Base-by-base conservation (phyloP, 2,888 invertebrate species). In the Napeogenes sylphis region DNA sequence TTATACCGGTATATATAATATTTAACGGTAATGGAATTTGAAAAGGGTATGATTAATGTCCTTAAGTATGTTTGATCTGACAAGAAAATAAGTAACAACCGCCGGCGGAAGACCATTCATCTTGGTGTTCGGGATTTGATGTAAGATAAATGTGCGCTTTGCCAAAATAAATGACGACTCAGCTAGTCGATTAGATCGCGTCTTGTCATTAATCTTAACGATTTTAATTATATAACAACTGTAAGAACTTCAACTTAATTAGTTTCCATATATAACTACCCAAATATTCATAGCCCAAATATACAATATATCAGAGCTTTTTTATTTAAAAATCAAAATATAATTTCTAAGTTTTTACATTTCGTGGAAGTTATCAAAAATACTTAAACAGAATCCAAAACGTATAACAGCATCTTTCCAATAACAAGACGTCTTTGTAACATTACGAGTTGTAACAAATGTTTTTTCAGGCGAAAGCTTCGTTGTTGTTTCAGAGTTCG, bases 31-130 rank as follows among this genome's bases (percentile, higher is more conserved):
- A 45, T 21, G 35, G 8, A 45, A 10, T 53, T 42, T 33, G 45
- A 8, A 51, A 30, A 45, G 45, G 8, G 46, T 51, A 62, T 62
- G 64, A 66, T 62, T 63, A 62, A 66, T 66, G 55, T 59, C 59
- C 45, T 55, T 42, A 59, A 54, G 42, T 14, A 46, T 55, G 14
- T 55, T 33, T 14, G 45, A 32, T 4, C 45, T 42, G 45, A 54
- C 12, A 8, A 21, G 30, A 56, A 13, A 14, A 46, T 59, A 54
- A 32, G 45, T 55, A 56, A 60, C 35, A 54, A 32, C 46, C 42
- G 51, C 30, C 51, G 51, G n/a, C 47, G 21, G 47, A 47, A 53
- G 56, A 47, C 35, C 21, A 66, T 63, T 57, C 58, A 61, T 66
- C 61, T 63, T 63, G 35, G 58, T 46, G 32, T 57, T 33, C 53